Base-by-base conservation (phyloP, 2,113 vertebrate genomes). In the Maccullochella peelii region DNA sequence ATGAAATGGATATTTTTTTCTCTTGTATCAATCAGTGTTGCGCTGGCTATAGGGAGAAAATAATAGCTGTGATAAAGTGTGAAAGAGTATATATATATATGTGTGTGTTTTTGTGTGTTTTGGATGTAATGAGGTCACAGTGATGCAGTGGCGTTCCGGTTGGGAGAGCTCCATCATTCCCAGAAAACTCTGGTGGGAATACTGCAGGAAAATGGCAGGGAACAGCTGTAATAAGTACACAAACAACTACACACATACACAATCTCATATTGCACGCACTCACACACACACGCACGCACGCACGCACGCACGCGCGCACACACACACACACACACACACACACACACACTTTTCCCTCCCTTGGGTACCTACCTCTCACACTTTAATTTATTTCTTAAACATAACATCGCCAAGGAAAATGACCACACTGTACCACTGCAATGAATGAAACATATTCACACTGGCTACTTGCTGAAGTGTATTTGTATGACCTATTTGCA, bases 111-210 rank as follows among this genome's bases (percentile, higher is more conserved):
- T 9, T 55, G 30, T 73, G 38, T 58, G 9, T n/a, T 89, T 84
- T 80, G 91, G 81, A 89, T 90, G 92, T 93, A 95, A 96, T 91
- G 94, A 96, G 95, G 88, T 92, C 69, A 91, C 27, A 87, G 89
- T 84, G 90, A 86, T 83, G 91, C 67, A 44, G 91, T 84, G 80
- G 93, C 86, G 89, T 92, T 93, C 79, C 38, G 21, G 93, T 91
- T 95, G 93, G 94, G 95, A 96, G 94, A 91, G 68, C 94, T 96
- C 95, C 93, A 96, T 96, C 96, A 92, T 92, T 77, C 73, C 82
- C 89, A 72, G 81, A 87, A 90, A 81, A 89, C 87, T 94, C 93
- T 92, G 94, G 86, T 72, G 90, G 94, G 95, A 95, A 94, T 93
- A 93, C 83, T 85, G 85, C 47, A 77, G 91, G 91, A 92, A 73